Evolutionary conservation across 2,797 vertebrate genomes (phyloP).

Genomic region (Xiphorhynchus erythropygius): DNA sequence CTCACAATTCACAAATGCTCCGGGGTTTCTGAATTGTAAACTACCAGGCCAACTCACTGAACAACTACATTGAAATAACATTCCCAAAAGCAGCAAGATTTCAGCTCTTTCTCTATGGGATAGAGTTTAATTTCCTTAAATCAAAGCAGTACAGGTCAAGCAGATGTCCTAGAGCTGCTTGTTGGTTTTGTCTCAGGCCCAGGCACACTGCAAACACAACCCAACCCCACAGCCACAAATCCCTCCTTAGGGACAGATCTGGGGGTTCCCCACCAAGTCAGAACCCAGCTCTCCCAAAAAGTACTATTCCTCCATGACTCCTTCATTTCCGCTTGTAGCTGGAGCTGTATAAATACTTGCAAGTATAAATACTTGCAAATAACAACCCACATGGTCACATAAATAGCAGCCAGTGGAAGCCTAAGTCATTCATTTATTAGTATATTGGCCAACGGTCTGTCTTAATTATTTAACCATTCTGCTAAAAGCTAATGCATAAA

Average conservation of each 20-base stretch:
- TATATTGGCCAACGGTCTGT: background rate
- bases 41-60: conserved; percentile 46
- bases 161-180: conserved; percentile 26
- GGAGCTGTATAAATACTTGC: background rate
- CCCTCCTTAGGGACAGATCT: background rate
- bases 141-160: conserved; percentile 44
- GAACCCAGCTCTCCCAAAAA: background rate
- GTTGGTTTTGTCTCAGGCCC: background rate
- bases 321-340: background rate
- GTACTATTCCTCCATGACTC: background rate
- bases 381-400: background rate
- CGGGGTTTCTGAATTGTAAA: conserved; percentile 52
- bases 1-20: conserved; percentile 56
- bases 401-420: background rate
- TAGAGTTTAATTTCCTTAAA: conserved; percentile 33
- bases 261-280: background rate
- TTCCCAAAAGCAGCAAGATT: conserved; percentile 54
- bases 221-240: background rate
- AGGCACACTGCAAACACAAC: background rate
- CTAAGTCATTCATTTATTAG: conserved; percentile 24
- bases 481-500: conserved; percentile 56
- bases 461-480: conserved; percentile 58
- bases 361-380: background rate
- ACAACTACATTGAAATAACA: conserved; percentile 31
- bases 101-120: conserved; percentile 37